Evolutionary conservation across 2,113 vertebrate species (phyloP), one percentile per base, ranked within the genome.

Genomic region (Mustelus asterias): DNA sequence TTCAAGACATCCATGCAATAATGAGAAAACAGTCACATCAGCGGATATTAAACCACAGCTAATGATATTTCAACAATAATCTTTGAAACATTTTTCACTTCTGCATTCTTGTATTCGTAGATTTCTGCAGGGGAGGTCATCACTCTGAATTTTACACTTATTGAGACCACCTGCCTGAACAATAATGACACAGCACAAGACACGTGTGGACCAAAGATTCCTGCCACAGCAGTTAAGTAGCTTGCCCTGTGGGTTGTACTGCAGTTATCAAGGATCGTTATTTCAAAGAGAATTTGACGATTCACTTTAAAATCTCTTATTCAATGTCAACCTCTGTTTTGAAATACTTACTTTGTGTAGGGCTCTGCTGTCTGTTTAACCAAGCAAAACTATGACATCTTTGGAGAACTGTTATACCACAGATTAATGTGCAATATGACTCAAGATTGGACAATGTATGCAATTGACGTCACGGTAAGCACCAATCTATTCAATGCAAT

Each of bases 381-480:
- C 41, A 29, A 20, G 65, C 93, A 95, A 41, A 48, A 70, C 37
- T 95, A 37, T 48, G 65, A 70, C 37, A 95, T 70, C 93, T 72
- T 70, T 70, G 93, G 93, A 72, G 69, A 95, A 44, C 93, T 95
- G 24, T 41, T 70, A 14, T 95, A 95, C 67, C 93, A 95, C 67
- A 95, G 67, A 33, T 95, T 95, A 95, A 26, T 0, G 22, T 72
- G 93, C 41, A 48, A 72, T 33, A 2, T 95, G n/a, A 72, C 67
- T 1, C 41, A 48, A 44, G 67, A 72, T 44, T 69, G 65, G 67
- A 48, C 22, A 7, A 10, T 72, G 13, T 26, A 48, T 95, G 22
- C 41, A 44, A 41, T 72, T 60, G 41, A 95, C 48, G 41, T 44
- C 41, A 16, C 4, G 41, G 93, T 95, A 95, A 95, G 93, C 11